Evolutionary conservation across 2,113 vertebrate genomes (phyloP).

Genomic region (Lycaon pictus): DNA sequence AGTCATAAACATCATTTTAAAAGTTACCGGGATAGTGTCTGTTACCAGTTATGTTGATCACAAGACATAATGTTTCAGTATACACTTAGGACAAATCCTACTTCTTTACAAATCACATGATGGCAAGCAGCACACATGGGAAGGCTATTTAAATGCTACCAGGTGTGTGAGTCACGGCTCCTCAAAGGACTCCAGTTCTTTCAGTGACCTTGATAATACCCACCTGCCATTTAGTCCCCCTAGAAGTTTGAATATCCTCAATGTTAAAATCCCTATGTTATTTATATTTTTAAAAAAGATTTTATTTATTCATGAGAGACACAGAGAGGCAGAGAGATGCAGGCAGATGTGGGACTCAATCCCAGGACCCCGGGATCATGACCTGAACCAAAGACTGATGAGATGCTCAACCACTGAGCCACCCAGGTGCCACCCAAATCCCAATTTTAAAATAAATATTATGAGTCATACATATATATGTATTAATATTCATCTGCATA

Average conservation of each 20-base stretch:
- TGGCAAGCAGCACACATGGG: background rate
- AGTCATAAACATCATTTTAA: constrained; percentile 63
- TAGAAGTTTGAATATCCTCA: background rate
- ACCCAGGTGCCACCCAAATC: no score
- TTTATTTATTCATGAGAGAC: no score
- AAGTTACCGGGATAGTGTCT: constrained; percentile 47
- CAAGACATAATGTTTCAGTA: constrained; percentile 31
- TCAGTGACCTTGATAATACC: background rate
- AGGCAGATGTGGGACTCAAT: no score
- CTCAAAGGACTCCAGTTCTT: background rate
- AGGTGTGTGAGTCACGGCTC: background rate
- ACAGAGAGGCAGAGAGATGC: no score
- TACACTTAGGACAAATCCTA: constrained; percentile 19
- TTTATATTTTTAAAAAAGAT: no score
- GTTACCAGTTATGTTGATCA: constrained; percentile 51
- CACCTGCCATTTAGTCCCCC: background rate
- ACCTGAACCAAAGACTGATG: no score
- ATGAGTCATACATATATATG: background rate
- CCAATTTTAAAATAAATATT: constrained; percentile 23
- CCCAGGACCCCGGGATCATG: no score
- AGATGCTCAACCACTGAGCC: no score
- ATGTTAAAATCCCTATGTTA: background rate
- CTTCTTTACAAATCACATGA: constrained; percentile 9
- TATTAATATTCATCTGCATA: background rate
- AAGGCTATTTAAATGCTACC: background rate